A percentile compares a stretch with the other conserved stretches of the same genome.
These are phyloP conservation scores for Rhipidura dahli DNA, from an alignment of 2,113 vertebrate species.

Conservation along the genomic window DNA sequence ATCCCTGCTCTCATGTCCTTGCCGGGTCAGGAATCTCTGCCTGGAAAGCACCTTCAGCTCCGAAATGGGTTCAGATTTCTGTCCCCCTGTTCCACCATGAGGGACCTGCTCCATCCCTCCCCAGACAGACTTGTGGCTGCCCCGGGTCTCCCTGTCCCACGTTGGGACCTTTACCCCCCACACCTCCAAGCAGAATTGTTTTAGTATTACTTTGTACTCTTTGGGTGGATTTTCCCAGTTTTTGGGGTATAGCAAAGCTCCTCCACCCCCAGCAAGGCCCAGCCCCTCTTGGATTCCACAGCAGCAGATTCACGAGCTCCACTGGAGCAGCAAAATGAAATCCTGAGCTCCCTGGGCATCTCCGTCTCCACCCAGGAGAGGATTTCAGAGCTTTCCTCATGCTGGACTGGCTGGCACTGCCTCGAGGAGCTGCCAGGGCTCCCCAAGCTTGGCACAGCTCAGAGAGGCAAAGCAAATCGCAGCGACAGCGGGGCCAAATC, in stretches of 20 bases:
- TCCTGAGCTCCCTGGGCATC: not conserved
- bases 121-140: accelerated
- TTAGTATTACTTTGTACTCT: not conserved
- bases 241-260: not conserved
- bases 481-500: not conserved
- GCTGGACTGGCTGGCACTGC: not conserved
- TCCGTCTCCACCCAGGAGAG: not conserved
- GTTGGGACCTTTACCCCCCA: accelerated
- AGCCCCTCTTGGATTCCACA: not conserved
- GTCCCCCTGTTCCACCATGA: accelerated
- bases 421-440: not conserved
- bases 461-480: not conserved
- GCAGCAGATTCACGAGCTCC: not conserved
- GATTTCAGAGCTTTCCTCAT: not conserved
- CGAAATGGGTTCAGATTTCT: not conserved
- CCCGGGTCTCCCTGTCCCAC: not conserved
- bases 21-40: accelerated
- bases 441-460: not conserved
- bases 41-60: not conserved
- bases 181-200: not conserved
- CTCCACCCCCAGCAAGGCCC: accelerated
- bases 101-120: not conserved
- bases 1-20: accelerated
- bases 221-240: not conserved
- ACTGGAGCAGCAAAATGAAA: not conserved